Conservation (phyloP, 2,797 vertebrate genomes). For the Ptychadena robeensis region DNA sequence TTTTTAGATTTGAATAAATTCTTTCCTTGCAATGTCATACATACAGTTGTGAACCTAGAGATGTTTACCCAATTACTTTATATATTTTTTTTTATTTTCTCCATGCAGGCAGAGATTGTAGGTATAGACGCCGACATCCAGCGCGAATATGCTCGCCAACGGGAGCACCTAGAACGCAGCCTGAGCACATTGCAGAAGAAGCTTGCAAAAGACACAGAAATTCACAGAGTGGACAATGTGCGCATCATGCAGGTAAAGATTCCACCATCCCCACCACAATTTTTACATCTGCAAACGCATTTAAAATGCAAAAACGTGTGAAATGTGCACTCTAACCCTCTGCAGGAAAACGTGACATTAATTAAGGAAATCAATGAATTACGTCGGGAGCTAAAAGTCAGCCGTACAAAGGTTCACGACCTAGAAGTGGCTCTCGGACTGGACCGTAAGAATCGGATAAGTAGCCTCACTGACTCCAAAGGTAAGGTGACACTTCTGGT, state of each 20-base stretch:
- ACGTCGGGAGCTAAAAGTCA: conserved; percentile 77
- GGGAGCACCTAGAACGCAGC: conserved; percentile 82
- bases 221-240: conserved; percentile 78
- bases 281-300: too few species aligned
- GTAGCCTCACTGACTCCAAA: conserved; percentile 59
- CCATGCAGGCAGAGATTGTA: conserved; percentile 78
- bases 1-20: too few species aligned
- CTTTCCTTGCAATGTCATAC: background rate
- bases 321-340: background rate
- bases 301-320: background rate
- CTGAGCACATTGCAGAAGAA: conserved; percentile 80
- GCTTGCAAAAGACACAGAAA: conserved; percentile 77
- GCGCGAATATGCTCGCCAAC: conserved; percentile 75
- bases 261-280: background rate
- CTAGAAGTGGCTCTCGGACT: conserved; percentile 70
- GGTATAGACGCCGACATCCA: conserved; percentile 77
- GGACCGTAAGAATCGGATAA: conserved; percentile 65
- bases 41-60: background rate
- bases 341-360: conserved; percentile 86
- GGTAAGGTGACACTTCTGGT: conserved; percentile 60
- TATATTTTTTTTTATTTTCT: background rate
- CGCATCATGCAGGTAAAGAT: conserved; percentile 73
- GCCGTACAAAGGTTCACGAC: conserved; percentile 73
- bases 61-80: background rate
- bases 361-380: conserved; percentile 88